Percentiles rank a stretch among this genome's conserved stretches.
Conservation (phyloP, 2,113 vertebrate species). For the Pelodiscus sinensis region DNA sequence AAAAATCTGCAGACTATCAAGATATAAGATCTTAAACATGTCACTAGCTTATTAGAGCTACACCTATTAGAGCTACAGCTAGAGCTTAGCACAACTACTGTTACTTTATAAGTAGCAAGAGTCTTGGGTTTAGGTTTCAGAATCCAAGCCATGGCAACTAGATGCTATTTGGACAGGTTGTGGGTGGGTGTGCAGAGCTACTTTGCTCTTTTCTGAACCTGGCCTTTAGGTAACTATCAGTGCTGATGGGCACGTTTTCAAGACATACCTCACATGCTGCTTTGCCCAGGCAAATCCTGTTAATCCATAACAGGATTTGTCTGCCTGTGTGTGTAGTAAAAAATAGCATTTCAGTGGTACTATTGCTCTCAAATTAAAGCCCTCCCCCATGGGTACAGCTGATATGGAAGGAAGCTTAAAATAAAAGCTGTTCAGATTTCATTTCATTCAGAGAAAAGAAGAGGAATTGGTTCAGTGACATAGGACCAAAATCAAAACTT, state of each 20-base stretch:
- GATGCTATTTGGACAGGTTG: neutral
- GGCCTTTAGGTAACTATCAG: neutral
- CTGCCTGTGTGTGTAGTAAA: neutral
- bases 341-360: slow-evolving; percentile 6
- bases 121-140: neutral
- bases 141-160: neutral
- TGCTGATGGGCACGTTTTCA: neutral
- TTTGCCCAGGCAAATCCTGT: neutral
- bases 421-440: neutral
- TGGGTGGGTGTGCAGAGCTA: neutral
- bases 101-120: neutral
- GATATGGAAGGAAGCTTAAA: slow-evolving; percentile 7
- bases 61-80: neutral
- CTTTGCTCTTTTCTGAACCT: neutral
- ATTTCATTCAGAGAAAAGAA: neutral
- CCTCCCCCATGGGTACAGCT: neutral
- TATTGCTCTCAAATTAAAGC: slow-evolving; percentile 32
- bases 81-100: neutral
- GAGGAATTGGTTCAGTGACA: neutral
- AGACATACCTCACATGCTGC: neutral
- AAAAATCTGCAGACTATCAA: neutral
- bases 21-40: neutral
- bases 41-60: neutral
- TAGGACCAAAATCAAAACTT: neutral
- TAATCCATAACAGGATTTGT: slow-evolving; percentile 22